Base-by-base conservation (phyloP, 1,140 invertebrate species). In the Vanessa atalanta region DNA sequence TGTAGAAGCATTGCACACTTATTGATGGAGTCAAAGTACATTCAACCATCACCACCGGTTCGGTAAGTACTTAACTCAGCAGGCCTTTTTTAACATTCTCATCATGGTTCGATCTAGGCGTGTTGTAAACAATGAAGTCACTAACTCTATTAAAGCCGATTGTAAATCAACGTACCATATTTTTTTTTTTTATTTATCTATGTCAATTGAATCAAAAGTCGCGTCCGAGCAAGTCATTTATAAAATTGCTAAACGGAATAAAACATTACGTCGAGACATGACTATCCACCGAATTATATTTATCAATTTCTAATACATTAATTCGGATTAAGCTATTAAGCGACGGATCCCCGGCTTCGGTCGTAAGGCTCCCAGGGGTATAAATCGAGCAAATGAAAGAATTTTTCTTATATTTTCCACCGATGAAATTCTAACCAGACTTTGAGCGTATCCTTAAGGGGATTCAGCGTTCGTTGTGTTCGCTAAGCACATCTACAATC, bases 401-500 rank as follows among this genome's bases (percentile, higher is more conserved):
- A 61, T 61, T 74, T 74, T 74, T 68, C 65, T 65, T 74, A 74
- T 74, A 74, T 69, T 74, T 65, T 68, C 66, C 60, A 73, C 60
- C 43, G 72, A 74, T 74, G 72, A 74, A 74, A 74, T 74, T 74
- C 72, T 63, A 69, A 69, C 71, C 71, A 73, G 71, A 50, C 65
- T 47, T 60, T 16, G 68, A 63, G 16, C 50, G 57, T 43, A 67
- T 48, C 65, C 65, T 65, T 61, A 6, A 7, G 65, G 65, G 65
- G 57, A 65, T n/a, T 16, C 14, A 26, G 14, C 50, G 37, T 55
- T 67, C 48, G 55, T 63, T 69, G 51, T 61, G 20, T 61, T 47
- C 43, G 57, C 57, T 60, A 50, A 47, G 57, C 69, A 64, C 69
- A 63, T 61, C 60, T 55, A 43, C 70, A 72, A 67, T 67, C 37